Conservation (phyloP, 2,113 vertebrate genomes). For the Furnarius figulus region DNA sequence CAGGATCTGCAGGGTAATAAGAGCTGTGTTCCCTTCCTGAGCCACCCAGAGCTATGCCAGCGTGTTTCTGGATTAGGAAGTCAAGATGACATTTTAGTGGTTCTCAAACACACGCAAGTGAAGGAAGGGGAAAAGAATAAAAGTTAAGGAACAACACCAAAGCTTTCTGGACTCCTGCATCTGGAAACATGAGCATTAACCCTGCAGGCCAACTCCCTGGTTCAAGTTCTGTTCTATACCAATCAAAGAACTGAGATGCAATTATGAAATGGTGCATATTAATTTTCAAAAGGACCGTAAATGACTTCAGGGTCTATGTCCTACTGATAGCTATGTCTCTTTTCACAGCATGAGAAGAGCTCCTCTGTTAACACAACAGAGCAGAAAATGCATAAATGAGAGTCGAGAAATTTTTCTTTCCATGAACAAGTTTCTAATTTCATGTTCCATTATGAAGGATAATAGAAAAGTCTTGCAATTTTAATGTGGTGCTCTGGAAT, state of each 20-base stretch:
- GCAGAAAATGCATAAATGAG: neutral
- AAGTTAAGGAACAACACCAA: neutral
- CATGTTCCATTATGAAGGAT: constrained; percentile 71
- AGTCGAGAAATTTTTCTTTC: constrained; percentile 28
- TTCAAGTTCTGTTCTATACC: neutral
- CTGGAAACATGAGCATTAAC: neutral
- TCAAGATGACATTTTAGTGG: neutral
- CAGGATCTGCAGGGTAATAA: neutral
- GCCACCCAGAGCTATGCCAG: neutral
- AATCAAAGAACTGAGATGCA: neutral
- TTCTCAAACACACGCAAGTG: neutral
- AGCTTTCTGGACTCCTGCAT: neutral
- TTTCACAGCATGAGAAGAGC: neutral
- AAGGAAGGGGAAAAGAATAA: neutral
- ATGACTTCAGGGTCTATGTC: neutral
- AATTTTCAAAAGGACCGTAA: constrained; percentile 38
- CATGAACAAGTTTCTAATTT: constrained; percentile 64
- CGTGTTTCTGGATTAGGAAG: neutral
- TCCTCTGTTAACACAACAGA: neutral
- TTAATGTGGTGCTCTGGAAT: constrained; percentile 72
- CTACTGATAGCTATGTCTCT: neutral
- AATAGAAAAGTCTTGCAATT: constrained; percentile 74
- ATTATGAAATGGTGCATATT: constrained; percentile 18
- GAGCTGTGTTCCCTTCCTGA: neutral
- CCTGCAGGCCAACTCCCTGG: neutral